Conservation (phyloP, 2,797 vertebrate species). For the Enoplosus armatus region DNA sequence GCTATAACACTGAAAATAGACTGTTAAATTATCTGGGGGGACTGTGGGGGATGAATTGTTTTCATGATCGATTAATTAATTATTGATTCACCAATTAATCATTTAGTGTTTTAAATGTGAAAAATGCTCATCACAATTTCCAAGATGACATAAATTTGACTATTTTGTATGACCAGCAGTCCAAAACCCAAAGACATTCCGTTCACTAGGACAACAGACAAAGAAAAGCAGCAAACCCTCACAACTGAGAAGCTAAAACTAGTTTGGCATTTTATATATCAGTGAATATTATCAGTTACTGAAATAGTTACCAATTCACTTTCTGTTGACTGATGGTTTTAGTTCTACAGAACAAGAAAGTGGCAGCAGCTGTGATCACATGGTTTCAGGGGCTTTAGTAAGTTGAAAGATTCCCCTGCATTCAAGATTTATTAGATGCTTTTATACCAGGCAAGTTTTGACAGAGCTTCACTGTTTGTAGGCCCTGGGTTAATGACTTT, state of each 20-base stretch:
- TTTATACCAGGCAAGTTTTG: constrained; percentile 39
- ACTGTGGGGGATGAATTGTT: no score
- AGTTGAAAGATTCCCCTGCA: not conserved
- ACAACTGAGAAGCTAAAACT: no score
- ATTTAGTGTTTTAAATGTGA: not conserved
- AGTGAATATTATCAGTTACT: no score
- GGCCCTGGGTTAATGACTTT: constrained; percentile 53
- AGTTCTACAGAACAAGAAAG: not conserved
- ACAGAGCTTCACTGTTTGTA: constrained; percentile 35
- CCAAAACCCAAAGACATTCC: not conserved
- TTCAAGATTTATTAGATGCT: constrained; percentile 14
- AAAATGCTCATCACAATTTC: not conserved
- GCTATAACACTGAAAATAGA: not conserved
- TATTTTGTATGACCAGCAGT: not conserved
- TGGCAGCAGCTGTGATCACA: constrained; percentile 4
- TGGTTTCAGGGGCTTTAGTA: not conserved
- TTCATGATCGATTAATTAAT: not conserved
- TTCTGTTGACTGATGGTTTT: not conserved
- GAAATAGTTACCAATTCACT: not conserved
- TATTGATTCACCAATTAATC: not conserved
- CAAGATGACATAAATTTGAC: not conserved
- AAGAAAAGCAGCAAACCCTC: not conserved
- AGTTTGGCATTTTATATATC: not conserved
- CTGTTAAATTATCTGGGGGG: not conserved
- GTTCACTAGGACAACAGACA: not conserved